Conservation (phyloP, 2,797 vertebrate genomes). For the Pelodytes ibericus region DNA sequence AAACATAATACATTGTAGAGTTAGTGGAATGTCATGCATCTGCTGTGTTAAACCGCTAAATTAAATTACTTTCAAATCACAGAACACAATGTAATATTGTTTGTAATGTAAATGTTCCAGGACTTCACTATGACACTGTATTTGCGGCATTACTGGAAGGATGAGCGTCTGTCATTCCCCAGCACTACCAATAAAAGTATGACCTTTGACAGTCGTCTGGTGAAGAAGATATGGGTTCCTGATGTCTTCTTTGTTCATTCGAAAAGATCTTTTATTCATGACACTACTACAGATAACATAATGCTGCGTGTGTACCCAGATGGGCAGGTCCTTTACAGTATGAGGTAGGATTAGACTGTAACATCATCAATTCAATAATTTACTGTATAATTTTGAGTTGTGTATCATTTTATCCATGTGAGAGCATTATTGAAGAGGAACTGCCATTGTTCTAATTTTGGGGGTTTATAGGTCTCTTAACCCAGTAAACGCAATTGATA, state of each 20-base stretch:
- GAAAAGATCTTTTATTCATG: slow-evolving; percentile 93
- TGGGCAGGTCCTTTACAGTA: slow-evolving; percentile 93
- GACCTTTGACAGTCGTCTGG: slow-evolving; percentile 93
- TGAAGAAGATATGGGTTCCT: slow-evolving; percentile 98
- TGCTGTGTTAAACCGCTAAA: no score
- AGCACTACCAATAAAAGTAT: slow-evolving; percentile 94
- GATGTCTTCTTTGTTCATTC: slow-evolving; percentile 98
- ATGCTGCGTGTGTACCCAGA: slow-evolving; percentile 95
- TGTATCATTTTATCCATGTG: no score
- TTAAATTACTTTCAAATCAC: no score
- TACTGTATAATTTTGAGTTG: no score
- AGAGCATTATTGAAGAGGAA: no score
- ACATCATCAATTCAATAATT: no score
- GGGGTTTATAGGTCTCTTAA: no score
- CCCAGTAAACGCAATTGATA: no score
- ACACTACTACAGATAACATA: slow-evolving; percentile 94
- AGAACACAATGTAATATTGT: no score
- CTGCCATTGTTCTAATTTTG: no score
- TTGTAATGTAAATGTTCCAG: slow-evolving; percentile 67
- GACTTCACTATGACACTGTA: slow-evolving; percentile 98
- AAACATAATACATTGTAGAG: no score
- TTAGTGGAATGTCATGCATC: no score
- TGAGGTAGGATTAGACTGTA: slow-evolving; percentile 77
- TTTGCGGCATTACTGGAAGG: slow-evolving; percentile 95
- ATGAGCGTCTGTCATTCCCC: slow-evolving; percentile 87